These are phyloP conservation scores for Drosophila biarmipes DNA, from an alignment of 1,140 invertebrate genomes.

Conservation along the genomic window DNA sequence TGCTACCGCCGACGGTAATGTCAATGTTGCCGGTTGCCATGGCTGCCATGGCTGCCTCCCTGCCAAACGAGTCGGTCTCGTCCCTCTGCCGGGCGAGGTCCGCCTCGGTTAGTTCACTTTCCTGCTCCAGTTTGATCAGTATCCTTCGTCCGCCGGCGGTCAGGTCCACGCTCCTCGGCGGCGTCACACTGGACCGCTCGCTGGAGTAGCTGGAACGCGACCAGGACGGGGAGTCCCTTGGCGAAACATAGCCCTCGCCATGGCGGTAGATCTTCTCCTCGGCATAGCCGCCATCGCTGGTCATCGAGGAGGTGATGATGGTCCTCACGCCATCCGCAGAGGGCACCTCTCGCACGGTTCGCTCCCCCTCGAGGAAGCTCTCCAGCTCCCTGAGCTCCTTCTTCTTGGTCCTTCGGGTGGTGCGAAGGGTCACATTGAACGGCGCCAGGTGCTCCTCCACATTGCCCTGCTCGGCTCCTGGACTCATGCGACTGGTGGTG, in stretches of 20 bases:
- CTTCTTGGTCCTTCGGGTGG: conserved; percentile 59
- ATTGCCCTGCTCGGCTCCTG: conserved; percentile 85
- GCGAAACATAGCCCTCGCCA: conserved; percentile 79
- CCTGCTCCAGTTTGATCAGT: conserved; percentile 76
- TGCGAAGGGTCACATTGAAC: conserved; percentile 81
- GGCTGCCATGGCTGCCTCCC: conserved; percentile 64
- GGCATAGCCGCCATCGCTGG: conserved; percentile 72
- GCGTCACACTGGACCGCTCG: conserved; percentile 71
- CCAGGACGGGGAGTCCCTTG: conserved; percentile 68
- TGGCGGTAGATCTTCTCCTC: conserved; percentile 82
- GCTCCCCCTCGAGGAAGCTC: conserved; percentile 69
- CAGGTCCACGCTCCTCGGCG: conserved; percentile 73
- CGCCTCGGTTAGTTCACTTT: conserved; percentile 41
- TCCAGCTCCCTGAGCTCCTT: conserved; percentile 60
- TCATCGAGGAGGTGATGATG: conserved; percentile 81
- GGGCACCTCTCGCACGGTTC: conserved; percentile 67
- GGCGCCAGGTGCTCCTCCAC: conserved; percentile 88
- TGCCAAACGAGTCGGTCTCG: conserved; percentile 65
- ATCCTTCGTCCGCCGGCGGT: conserved; percentile 76
- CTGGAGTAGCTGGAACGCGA: conserved; percentile 70
- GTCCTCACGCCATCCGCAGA: conserved; percentile 74
- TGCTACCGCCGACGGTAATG: conserved; percentile 82
- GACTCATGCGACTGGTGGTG: conserved; percentile 69
- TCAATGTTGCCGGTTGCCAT: conserved; percentile 84
- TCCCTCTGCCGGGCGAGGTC: conserved; percentile 56